A percentile compares a stretch with the other conserved stretches of the same genome.
Conservation (phyloP, 2,888 invertebrate species). For the Orthonevra nobilis region DNA sequence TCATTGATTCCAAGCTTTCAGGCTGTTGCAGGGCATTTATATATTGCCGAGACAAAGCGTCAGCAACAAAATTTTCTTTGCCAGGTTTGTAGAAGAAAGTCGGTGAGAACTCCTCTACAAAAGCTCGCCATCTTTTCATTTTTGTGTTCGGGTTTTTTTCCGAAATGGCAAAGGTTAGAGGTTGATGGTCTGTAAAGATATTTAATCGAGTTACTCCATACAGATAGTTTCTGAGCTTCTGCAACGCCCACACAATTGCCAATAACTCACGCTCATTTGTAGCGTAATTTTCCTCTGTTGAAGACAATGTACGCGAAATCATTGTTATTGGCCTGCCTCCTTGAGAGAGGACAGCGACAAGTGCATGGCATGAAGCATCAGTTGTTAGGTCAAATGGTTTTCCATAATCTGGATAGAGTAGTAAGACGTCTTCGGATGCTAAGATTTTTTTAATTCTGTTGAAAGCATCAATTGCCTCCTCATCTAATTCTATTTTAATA, state of each 20-base stretch:
- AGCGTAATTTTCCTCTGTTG: constrained; percentile 60
- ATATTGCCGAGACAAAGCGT: constrained; percentile 15
- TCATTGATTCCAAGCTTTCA: too few species aligned
- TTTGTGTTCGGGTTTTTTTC: constrained; percentile 58
- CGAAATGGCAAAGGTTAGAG: constrained; percentile 63
- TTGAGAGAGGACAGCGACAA: constrained; percentile 73
- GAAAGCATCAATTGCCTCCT: too few species aligned
- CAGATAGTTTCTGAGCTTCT: constrained; percentile 76
- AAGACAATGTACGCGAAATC: constrained; percentile 72
- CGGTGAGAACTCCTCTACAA: constrained; percentile 43
- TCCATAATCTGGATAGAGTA: constrained; percentile 43
- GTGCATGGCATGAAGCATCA: constrained; percentile 70
- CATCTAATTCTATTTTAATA: too few species aligned
- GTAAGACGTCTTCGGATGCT: constrained; percentile 40
- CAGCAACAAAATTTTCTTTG: constrained; percentile 73
- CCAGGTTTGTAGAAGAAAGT: constrained; percentile 77
- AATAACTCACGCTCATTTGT: constrained; percentile 76
- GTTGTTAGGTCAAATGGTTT: constrained; percentile 71
- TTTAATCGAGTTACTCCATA: constrained; percentile 73
- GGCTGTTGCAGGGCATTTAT: neutral
- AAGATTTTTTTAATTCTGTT: neutral
- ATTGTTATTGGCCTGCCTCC: constrained; percentile 72
- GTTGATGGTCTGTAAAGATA: constrained; percentile 66
- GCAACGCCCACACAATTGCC: constrained; percentile 75
- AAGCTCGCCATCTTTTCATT: constrained; percentile 52